Conservation (phyloP, 2,797 vertebrate species). For the Petrocephalus schoutedeni region DNA sequence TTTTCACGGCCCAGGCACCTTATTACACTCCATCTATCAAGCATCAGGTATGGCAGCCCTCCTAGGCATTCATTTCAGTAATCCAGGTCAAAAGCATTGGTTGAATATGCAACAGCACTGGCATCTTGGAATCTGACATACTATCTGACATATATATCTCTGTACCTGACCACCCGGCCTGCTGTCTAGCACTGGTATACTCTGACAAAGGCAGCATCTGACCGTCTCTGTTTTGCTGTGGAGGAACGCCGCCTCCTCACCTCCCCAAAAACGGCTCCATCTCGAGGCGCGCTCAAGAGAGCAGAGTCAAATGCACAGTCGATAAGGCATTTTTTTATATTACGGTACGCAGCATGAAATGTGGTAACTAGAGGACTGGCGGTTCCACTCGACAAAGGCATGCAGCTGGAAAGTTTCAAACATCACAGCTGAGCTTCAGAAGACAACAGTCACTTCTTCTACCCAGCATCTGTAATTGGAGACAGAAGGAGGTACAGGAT, state of each 20-base stretch:
- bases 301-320: neutral
- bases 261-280: neutral
- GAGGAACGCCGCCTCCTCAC: neutral
- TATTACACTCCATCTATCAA: neutral
- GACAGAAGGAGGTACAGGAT: conserved; percentile 56
- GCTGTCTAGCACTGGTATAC: neutral
- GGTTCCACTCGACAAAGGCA: neutral
- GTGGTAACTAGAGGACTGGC: neutral
- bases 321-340: neutral
- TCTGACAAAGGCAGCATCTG: neutral
- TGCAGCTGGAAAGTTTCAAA: conserved; percentile 19
- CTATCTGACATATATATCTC: neutral
- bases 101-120: neutral
- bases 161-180: neutral
- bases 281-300: neutral
- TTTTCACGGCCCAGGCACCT: neutral
- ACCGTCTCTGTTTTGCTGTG: neutral
- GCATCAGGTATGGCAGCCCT: neutral
- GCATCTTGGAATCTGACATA: neutral
- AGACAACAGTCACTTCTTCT: conserved; percentile 44
- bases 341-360: neutral
- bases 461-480: conserved; percentile 69
- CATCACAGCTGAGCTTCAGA: conserved; percentile 35
- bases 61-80: neutral
- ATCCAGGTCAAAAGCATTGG: neutral